Evolutionary conservation across 2,797 vertebrate genomes (phyloP).

Genomic region (Dicrostonyx torquatus): DNA sequence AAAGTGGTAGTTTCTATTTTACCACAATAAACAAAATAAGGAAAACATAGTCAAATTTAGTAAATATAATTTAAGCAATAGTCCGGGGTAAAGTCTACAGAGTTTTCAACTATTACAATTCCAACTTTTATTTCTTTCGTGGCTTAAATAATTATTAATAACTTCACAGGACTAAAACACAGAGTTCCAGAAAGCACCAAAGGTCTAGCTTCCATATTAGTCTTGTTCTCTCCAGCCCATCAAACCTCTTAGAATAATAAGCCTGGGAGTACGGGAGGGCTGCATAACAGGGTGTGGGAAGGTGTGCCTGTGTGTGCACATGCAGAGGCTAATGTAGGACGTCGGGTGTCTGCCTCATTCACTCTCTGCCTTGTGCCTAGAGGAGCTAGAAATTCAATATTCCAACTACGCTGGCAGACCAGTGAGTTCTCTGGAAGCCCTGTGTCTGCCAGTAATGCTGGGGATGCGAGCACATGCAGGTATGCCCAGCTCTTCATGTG

Average conservation of each 20-base stretch:
- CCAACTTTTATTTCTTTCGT: background rate
- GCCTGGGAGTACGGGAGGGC: rapidly evolving
- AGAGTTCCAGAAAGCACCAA: background rate
- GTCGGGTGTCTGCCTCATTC: background rate
- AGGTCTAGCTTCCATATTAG: too few species aligned
- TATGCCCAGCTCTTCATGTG: background rate
- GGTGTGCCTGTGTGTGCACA: too few species aligned
- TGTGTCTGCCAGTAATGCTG: background rate
- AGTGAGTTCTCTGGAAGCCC: background rate
- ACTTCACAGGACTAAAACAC: background rate
- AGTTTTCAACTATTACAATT: background rate
- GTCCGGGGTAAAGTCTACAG: background rate
- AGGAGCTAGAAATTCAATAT: background rate
- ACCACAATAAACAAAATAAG: background rate
- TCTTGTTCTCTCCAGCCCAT: background rate
- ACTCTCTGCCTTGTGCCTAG: background rate
- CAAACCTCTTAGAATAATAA: background rate
- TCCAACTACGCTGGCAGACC: background rate
- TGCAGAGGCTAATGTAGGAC: background rate
- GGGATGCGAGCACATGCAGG: background rate
- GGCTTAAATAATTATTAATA: background rate
- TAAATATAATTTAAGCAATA: background rate
- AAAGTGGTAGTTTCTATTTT: background rate
- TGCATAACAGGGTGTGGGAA: too few species aligned
- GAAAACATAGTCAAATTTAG: background rate